Percentiles rank a stretch among this genome's conserved stretches.
Conservation (phyloP, 35 echinoderm and acorn worm genomes). For the Anneissia japonica region DNA sequence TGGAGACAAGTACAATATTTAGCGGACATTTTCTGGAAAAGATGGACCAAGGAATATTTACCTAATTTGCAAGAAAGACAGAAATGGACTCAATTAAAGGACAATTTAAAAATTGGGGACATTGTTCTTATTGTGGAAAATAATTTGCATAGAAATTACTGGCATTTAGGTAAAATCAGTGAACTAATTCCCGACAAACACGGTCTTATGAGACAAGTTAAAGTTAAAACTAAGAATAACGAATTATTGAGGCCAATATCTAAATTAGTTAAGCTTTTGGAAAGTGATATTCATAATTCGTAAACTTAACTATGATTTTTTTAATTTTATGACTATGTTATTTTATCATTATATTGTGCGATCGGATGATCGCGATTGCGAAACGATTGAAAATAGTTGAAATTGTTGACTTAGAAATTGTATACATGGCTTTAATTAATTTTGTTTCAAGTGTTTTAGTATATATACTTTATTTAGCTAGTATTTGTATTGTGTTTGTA, state of each 20-base stretch:
- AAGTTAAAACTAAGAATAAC: background rate
- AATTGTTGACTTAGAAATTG: no score
- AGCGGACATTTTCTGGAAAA: constrained; percentile 35
- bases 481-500: no score
- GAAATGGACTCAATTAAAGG: constrained; percentile 14
- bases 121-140: constrained; percentile 39
- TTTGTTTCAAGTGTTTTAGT: no score
- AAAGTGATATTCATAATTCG: no score
- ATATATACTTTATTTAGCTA: no score
- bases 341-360: no score
- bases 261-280: background rate
- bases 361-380: no score
- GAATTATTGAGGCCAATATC: background rate
- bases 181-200: constrained; percentile 39
- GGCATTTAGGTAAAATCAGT: constrained; percentile 31
- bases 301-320: no score
- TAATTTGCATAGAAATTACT: constrained; percentile 37
- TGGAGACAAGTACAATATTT: constrained; percentile 9
- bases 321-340: no score
- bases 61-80: constrained; percentile 39
- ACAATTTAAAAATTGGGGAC: constrained; percentile 34
- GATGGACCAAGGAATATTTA: constrained; percentile 61
- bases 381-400: no score
- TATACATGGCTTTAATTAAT: no score
- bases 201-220: constrained; percentile 17